Evolutionary conservation across 2,888 invertebrate genomes (phyloP), one percentile per base, ranked within the genome.

Genomic region (Melanophora roralis): DNA sequence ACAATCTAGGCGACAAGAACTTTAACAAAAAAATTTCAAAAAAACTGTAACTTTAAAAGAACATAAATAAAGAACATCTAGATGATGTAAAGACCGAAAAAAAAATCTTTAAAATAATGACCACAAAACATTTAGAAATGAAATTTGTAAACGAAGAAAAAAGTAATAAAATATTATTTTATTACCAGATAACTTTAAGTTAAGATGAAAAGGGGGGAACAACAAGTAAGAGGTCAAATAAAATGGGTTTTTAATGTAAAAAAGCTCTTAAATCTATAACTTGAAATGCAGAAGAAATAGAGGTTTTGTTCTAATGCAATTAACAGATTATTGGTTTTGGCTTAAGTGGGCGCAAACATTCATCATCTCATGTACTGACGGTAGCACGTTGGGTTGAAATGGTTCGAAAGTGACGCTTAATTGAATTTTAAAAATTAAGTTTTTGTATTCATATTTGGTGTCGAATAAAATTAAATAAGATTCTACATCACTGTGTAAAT

Each of bases 1-100:
- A 72, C 71, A 72, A 72, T 72, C 67, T 40, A 73, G 80, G 80
- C 80, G 76, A 80, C 80, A 80, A 76, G 65, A 65, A 57, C 57
- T 64, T 51, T 5, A 43, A 12, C 12, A 62, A 40, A 64, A 55
- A 49, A 49, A 49, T 9, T 11, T 4, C 1, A 14, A 43, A 45
- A 12, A 51, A 36, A 62, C 2, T 9, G 9, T 62, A 34, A 62
- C 11, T 16, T 16, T 2, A 67, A 67, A 49, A n/a, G n/a, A n/a
- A n/a, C n/a, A n/a, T n/a, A n/a, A 36, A 38, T 38, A 51, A 68
- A 75, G 32, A 51, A 68, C 68, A 57, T 76, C 47, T 62, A 47
- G 19, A 62, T 55, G 62, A 59, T 60, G 36, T 19, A 14, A 16
- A 51, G 21, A 57, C 43, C 16, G 55, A 51, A 57, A 47, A 38